These are phyloP conservation scores for Callorhinus ursinus DNA, from an alignment of 2,113 vertebrate genomes.

Conservation along the genomic window DNA sequence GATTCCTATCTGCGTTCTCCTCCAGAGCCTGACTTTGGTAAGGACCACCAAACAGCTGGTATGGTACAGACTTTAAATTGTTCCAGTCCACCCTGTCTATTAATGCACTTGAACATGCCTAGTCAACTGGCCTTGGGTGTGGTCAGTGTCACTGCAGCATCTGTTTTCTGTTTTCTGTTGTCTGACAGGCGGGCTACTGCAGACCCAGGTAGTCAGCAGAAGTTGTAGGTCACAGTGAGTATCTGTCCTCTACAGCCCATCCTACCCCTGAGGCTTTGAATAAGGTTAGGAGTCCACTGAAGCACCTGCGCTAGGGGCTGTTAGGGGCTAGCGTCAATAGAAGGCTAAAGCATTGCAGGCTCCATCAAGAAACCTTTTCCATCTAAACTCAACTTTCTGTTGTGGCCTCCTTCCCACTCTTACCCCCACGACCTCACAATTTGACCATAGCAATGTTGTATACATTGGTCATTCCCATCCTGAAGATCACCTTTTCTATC, in stretches of 20 bases:
- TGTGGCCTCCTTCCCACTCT: neutral
- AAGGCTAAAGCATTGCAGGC: neutral
- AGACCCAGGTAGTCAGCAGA: neutral
- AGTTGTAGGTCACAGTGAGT: neutral
- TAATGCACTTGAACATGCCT: neutral
- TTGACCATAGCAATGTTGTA: neutral
- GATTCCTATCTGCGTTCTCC: neutral
- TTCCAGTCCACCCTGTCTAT: neutral
- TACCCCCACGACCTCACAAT: neutral
- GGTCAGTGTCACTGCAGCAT: neutral
- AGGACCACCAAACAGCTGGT: neutral
- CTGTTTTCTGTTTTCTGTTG: neutral
- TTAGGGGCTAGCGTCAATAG: neutral
- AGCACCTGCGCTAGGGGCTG: neutral
- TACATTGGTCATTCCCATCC: neutral
- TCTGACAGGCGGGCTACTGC: neutral
- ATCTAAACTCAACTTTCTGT: neutral
- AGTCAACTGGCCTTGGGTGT: neutral
- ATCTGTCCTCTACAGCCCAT: neutral
- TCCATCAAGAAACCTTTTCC: slow-evolving; percentile 2
- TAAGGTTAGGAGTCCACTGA: neutral
- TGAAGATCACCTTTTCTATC: neutral
- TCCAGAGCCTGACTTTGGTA: neutral
- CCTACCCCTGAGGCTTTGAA: neutral
- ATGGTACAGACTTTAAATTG: neutral